Base-by-base conservation (phyloP, 2,888 invertebrate genomes). In the Urechis unicinctus region DNA sequence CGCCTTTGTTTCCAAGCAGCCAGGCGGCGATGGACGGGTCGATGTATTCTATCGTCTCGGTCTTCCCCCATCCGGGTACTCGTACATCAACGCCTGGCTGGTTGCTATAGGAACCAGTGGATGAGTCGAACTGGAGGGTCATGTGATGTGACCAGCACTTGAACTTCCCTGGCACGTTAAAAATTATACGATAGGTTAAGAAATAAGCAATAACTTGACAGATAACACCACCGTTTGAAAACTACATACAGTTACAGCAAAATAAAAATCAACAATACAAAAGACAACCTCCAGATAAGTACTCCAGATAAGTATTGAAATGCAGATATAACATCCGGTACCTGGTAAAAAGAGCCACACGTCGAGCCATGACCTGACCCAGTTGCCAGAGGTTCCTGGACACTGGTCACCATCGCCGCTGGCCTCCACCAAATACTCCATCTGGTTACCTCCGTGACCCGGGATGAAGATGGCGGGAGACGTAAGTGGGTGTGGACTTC, bases 11-110 rank as follows among this genome's bases (percentile, higher is more conserved):
- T 5, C 59, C 61, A 30, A 57, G 42, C 30, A 57, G 13, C 46
- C 50, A 57, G 17, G 61, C 59, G 2, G 55, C 46, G 58, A 58
- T 59, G 17, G 61, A 61, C 2, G 56, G 52, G 52, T 61, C 61
- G 25, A 61, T 48, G 49, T 59, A 59, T 44, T 61, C 61, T 13
- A 59, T 36, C 31, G 52, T 49, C 29, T 47, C 29, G 21, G 61
- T 61, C 5, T 41, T 42, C 2, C 61, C 61, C 52, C 53, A 61
- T 21, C 59, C 59, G 9, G 57, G 61, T 17, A 61, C 55, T 13
- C 59, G 31, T 28, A 48, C 41, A 30, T 50, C 28, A 4, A 59
- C 57, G 26, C 61, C 61, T 1, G 56, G 56, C 3, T 46, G 22
- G 43, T 52, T 50, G 41, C 41, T 24, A 26, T 47, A 45, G n/a